Conservation (phyloP, 2,888 invertebrate genomes). For the Arge pagana region DNA sequence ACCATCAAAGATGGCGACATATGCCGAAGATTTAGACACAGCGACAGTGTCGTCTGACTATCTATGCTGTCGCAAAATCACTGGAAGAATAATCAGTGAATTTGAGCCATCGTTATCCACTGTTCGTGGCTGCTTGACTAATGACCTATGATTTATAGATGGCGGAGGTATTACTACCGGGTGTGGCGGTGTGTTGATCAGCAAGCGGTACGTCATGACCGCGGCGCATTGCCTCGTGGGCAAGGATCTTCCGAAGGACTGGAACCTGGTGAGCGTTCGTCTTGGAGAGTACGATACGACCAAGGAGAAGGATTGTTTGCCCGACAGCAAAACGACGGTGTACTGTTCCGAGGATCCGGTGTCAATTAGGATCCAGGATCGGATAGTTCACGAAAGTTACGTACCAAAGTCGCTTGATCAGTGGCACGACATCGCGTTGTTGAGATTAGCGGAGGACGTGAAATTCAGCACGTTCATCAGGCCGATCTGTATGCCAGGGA, state of each 20-base stretch:
- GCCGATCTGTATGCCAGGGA: conserved; percentile 40
- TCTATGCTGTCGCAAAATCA: no score
- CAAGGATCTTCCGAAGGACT: background rate
- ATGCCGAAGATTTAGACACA: no score
- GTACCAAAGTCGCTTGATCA: conserved; percentile 27
- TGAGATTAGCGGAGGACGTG: conserved; percentile 35
- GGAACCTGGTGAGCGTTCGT: background rate
- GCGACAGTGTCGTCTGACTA: no score
- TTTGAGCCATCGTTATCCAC: no score
- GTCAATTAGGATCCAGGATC: conserved; percentile 31
- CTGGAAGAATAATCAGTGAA: no score
- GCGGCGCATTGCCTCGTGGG: background rate
- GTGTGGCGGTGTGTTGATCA: background rate
- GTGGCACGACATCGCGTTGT: conserved; percentile 38
- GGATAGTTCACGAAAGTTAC: conserved; percentile 36
- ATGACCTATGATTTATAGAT: no score
- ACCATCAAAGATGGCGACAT: no score
- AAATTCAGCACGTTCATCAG: conserved; percentile 32
- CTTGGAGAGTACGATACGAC: conserved; percentile 12
- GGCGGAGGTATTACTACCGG: no score
- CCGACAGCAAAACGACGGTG: background rate
- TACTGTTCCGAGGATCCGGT: conserved; percentile 30
- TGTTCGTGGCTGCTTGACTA: no score
- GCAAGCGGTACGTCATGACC: conserved; percentile 1
- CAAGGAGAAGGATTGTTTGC: conserved; percentile 7